Percentiles rank a stretch among this genome's conserved stretches.
phyloP scores from a whole-genome alignment of 2,113 vertebrate species.

The Pteronura brasiliensis region DNA sequence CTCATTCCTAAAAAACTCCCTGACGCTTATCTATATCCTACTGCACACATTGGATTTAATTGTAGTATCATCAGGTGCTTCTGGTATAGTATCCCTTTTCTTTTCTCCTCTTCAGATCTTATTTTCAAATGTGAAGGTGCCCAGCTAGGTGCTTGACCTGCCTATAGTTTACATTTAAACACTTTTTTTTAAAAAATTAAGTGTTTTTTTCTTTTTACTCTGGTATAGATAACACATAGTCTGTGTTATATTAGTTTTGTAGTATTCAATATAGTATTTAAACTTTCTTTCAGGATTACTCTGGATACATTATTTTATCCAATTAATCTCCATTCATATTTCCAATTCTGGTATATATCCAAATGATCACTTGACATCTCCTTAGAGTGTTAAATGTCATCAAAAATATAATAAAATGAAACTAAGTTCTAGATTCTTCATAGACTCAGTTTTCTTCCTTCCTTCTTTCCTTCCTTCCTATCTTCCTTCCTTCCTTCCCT shows the following conservation, averaged over 20 bases:
- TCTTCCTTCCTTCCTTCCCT: too few species aligned
- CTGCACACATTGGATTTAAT: not conserved
- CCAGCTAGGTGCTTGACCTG: not conserved
- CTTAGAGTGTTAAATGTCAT: not conserved
- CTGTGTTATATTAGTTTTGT: not conserved
- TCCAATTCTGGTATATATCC: not conserved
- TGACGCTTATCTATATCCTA: fast-evolving
- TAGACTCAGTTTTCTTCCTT: not conserved
- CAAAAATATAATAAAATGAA: not conserved
- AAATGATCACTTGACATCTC: not conserved
- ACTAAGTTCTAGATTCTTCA: not conserved
- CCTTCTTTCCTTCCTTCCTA: too few species aligned
- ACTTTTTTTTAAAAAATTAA: not conserved
- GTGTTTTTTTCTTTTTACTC: not conserved
- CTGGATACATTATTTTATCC: not conserved
- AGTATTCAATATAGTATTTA: not conserved
- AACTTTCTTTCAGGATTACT: not conserved
- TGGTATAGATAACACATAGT: not conserved
- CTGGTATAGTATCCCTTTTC: not conserved
- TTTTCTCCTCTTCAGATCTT: not conserved
- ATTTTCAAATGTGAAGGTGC: not conserved
- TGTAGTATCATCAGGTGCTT: not conserved
- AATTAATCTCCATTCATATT: not conserved
- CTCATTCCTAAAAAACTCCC: not conserved
- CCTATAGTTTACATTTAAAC: not conserved